A percentile compares a stretch with the other conserved stretches of the same genome.
Evolutionary conservation across 2,888 invertebrate species (phyloP).

Genomic region (Rhorus exstirpatorius): DNA sequence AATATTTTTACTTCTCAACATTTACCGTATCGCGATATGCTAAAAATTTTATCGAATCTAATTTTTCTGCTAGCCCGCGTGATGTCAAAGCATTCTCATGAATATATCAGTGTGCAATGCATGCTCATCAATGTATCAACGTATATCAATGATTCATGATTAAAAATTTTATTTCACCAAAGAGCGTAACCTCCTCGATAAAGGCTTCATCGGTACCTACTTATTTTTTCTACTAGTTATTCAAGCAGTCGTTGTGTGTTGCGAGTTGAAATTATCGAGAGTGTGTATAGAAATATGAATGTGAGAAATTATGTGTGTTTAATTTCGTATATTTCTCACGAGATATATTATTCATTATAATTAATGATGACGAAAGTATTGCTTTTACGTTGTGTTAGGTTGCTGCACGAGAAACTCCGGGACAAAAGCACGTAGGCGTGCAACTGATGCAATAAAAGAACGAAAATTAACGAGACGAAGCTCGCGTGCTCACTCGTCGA

Average conservation of each 20-base stretch:
- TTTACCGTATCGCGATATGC: no score
- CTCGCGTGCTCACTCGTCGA: slow-evolving; percentile 39
- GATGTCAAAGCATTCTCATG: no score
- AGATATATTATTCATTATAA: slow-evolving; percentile 39
- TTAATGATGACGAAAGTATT: slow-evolving; percentile 50
- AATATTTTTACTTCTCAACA: no score
- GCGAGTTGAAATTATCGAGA: slow-evolving; percentile 6
- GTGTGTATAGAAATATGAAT: slow-evolving; percentile 1
- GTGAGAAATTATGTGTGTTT: slow-evolving; percentile 17
- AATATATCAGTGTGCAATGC: not conserved
- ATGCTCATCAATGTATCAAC: not conserved
- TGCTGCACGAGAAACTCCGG: not conserved
- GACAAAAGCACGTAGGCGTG: slow-evolving; percentile 27
- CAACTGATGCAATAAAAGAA: slow-evolving; percentile 43
- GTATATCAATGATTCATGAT: not conserved
- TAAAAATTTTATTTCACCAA: slow-evolving; percentile 1
- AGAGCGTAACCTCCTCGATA: slow-evolving; percentile 11
- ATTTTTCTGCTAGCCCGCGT: no score
- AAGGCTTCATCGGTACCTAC: slow-evolving; percentile 7
- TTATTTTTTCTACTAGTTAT: not conserved
- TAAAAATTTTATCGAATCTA: no score
- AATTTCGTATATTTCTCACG: not conserved
- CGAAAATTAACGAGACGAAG: slow-evolving; percentile 57
- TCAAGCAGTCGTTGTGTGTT: slow-evolving; percentile 14
- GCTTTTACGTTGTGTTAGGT: slow-evolving; percentile 32